Percentiles rank a stretch among this genome's conserved stretches.
Evolutionary conservation across 2,113 vertebrate species (phyloP).

Genomic region (Ophiodon elongatus): DNA sequence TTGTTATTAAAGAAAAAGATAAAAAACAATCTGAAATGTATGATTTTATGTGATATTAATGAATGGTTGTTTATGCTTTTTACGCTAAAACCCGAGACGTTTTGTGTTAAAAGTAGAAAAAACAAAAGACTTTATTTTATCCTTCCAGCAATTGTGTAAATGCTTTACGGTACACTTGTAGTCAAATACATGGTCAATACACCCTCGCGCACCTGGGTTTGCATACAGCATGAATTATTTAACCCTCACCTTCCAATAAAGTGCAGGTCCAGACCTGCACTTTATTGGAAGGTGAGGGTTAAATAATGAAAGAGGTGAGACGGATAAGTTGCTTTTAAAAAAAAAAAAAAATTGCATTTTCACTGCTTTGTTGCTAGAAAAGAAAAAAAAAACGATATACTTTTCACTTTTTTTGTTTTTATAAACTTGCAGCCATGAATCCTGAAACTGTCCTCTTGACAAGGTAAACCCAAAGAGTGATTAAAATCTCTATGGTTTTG

Average conservation of each 20-base stretch:
- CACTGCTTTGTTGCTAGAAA: not conserved
- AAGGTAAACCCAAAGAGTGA: no score
- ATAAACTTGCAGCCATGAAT: no score
- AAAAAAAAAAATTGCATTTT: not conserved
- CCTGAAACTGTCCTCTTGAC: no score
- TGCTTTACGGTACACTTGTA: not conserved
- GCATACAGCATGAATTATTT: not conserved
- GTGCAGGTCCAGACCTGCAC: not conserved
- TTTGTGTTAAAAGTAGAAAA: not conserved
- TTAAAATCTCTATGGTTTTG: no score
- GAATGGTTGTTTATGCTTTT: not conserved
- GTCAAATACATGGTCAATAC: not conserved
- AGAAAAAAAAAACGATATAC: not conserved
- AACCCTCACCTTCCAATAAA: not conserved
- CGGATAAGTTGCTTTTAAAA: no score
- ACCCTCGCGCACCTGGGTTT: not conserved
- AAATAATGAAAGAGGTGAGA: not conserved
- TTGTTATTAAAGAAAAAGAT: not conserved
- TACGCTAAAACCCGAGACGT: not conserved
- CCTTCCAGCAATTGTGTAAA: not conserved
- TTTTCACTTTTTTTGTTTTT: no score
- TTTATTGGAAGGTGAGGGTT: no score
- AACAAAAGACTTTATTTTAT: not conserved
- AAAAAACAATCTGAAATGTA: not conserved
- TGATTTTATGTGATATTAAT: not conserved